Evolutionary conservation across 2,888 invertebrate genomes (phyloP).

Genomic region (Megamerina dolium): DNA sequence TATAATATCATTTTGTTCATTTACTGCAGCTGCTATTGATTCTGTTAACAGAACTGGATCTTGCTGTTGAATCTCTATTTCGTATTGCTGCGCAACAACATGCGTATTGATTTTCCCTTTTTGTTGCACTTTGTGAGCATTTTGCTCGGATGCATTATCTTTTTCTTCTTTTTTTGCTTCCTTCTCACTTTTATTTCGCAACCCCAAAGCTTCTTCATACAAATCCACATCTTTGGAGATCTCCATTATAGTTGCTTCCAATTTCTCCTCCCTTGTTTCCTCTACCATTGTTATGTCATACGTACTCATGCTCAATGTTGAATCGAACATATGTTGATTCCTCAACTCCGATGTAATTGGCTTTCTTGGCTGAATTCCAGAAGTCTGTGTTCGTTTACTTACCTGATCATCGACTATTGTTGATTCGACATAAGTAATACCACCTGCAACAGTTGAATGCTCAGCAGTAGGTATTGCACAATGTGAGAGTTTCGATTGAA

Average conservation of each 20-base stretch:
- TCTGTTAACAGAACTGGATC: too few relatives aligned
- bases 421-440: constrained; percentile 23
- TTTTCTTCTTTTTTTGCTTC: neutral
- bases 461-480: too few relatives aligned
- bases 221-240: constrained; percentile 17
- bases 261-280: constrained; percentile 5
- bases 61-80: too few relatives aligned
- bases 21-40: too few relatives aligned
- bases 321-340: constrained; percentile 27
- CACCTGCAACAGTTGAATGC: constrained; percentile 32
- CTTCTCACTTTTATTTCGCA: neutral
- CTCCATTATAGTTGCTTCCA: constrained; percentile 7
- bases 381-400: neutral
- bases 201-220: constrained; percentile 9
- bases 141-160: neutral
- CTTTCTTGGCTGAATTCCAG: neutral
- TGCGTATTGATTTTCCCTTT: neutral
- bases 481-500: constrained; percentile 19
- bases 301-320: constrained; percentile 41
- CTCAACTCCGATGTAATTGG: neutral
- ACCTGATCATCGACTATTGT: constrained; percentile 19
- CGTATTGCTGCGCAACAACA: neutral
- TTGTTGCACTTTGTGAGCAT: too few relatives aligned
- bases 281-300: constrained; percentile 18
- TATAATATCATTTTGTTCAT: too few relatives aligned